phyloP scores from a whole-genome alignment of 2,888 invertebrate species.

The Homarus gammarus region DNA sequence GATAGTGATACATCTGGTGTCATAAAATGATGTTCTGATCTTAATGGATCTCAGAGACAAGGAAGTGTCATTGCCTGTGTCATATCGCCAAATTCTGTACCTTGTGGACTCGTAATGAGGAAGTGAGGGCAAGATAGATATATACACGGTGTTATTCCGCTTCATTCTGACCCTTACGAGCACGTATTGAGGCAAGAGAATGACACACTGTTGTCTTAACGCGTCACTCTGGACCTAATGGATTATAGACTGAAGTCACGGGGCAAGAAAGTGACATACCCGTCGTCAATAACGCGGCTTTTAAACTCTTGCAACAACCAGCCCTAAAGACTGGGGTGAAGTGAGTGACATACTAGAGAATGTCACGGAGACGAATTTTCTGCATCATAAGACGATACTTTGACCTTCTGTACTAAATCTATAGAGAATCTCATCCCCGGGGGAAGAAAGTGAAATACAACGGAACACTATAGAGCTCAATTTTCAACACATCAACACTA shows the following conservation, averaged over 20 bases:
- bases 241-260: neutral
- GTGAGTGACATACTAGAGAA: neutral
- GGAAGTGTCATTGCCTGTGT: neutral
- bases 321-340: neutral
- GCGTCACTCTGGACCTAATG: neutral
- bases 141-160: neutral
- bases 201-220: neutral
- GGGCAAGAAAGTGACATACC: neutral
- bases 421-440: too few relatives aligned
- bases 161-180: neutral
- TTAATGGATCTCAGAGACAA: neutral
- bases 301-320: too few relatives aligned
- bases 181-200: neutral
- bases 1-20: conserved; percentile 4
- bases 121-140: neutral
- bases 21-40: neutral
- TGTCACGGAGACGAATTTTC: too few relatives aligned
- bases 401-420: too few relatives aligned
- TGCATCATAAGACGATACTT: too few relatives aligned
- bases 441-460: too few relatives aligned
- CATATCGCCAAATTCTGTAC: neutral
- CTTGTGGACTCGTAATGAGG: too few relatives aligned
- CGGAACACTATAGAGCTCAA: too few relatives aligned
- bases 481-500: too few relatives aligned
- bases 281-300: neutral